Conservation (phyloP, 1,140 invertebrate genomes). For the Drosophila auraria region DNA sequence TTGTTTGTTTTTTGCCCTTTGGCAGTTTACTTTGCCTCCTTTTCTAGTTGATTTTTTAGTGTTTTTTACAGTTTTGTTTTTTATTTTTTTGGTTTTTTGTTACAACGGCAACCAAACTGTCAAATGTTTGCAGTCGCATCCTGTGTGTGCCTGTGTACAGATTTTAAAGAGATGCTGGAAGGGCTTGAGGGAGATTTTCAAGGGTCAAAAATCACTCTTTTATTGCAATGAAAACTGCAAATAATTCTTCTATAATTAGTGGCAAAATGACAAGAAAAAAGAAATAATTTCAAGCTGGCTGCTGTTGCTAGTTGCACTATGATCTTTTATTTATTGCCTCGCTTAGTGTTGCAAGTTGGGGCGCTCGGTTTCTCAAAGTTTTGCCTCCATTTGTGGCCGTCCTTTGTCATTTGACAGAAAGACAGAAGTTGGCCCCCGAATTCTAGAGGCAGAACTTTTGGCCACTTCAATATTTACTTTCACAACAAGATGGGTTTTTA, state of each 20-base stretch:
- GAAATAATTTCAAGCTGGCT: no score
- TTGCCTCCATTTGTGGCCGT: constrained; percentile 7
- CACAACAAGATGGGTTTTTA: constrained; percentile 5
- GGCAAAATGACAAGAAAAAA: no score
- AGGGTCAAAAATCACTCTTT: no score
- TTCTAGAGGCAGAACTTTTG: constrained; percentile 16
- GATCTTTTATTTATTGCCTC: constrained; percentile 7
- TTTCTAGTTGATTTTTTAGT: constrained; percentile 22
- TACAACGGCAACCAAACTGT: constrained; percentile 15
- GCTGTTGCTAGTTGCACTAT: not conserved
- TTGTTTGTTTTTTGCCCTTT: constrained; percentile 49
- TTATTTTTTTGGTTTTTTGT: constrained; percentile 13
- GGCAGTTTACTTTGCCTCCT: constrained; percentile 41
- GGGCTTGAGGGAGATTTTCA: not conserved
- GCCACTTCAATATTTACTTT: constrained; percentile 6
- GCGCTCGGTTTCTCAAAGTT: constrained; percentile 1
- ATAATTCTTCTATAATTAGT: no score
- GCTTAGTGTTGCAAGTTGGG: not conserved
- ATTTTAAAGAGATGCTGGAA: not conserved
- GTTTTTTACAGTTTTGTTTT: constrained; percentile 6
- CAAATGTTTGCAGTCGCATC: constrained; percentile 43
- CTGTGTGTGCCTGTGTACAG: constrained; percentile 4
- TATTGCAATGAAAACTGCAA: no score
- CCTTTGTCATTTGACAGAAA: constrained; percentile 14
- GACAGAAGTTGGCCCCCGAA: not conserved